These are phyloP conservation scores for Rhinogobius similis DNA, from an alignment of 2,113 vertebrate species.

Conservation along the genomic window DNA sequence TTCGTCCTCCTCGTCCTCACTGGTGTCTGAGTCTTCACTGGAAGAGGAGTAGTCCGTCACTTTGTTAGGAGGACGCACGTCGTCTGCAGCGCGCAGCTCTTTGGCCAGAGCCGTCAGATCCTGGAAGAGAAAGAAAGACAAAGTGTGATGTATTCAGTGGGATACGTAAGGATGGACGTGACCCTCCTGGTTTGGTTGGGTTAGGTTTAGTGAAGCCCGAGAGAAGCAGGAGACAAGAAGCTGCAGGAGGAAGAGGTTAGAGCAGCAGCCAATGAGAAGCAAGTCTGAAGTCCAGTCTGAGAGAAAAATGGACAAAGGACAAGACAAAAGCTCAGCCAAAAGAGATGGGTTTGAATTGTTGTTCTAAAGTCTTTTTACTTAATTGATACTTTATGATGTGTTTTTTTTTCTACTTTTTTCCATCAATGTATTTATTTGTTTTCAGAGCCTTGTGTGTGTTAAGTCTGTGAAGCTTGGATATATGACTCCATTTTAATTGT, in stretches of 20 bases:
- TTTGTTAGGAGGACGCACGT: slow-evolving; percentile 92
- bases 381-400: too few species aligned
- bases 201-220: not conserved
- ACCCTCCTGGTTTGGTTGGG: not conserved
- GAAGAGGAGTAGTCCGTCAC: slow-evolving; percentile 98
- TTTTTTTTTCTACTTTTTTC: too few species aligned
- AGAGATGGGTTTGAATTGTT: not conserved
- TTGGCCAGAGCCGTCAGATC: slow-evolving; percentile 95
- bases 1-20: slow-evolving; percentile 95
- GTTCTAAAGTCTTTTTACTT: too few species aligned
- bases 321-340: not conserved
- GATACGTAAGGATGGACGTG: not conserved
- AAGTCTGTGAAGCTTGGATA: too few species aligned
- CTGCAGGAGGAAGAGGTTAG: slow-evolving; percentile 55
- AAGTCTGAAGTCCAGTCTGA: slow-evolving; percentile 17
- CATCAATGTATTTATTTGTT: too few species aligned
- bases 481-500: too few species aligned
- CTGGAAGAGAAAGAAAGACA: slow-evolving; percentile 61
- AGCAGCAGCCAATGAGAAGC: slow-evolving; percentile 60
- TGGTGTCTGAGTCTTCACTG: slow-evolving; percentile 96
- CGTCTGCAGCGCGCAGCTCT: slow-evolving; percentile 93
- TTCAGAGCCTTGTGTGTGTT: too few species aligned
- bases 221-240: slow-evolving; percentile 46
- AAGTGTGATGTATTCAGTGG: not conserved
- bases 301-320: not conserved